Evolutionary conservation across 2,113 vertebrate genomes (phyloP), one percentile per base, ranked within the genome.

Genomic region (Pao palembangensis): DNA sequence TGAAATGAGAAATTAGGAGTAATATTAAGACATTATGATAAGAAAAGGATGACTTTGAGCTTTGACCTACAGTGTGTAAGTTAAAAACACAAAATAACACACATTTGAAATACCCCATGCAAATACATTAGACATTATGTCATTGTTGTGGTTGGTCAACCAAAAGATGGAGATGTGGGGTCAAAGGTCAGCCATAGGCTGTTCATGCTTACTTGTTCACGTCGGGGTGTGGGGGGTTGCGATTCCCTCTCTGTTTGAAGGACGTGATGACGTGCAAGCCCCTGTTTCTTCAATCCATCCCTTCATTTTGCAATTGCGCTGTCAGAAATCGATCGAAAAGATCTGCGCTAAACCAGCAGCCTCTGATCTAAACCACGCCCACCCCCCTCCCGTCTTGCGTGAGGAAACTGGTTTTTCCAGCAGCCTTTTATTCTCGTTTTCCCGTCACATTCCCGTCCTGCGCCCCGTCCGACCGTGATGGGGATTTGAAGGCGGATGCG

Each of bases 401-500:
- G n/a, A 6, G 15, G 15, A 16, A 13, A 47, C 44, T 47, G n/a
- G 44, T 1, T 49, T 49, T 49, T 49, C n/a, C n/a, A 49, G 47
- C 47, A 10, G 8, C 47, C 6, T n/a, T 8, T 8, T 49, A 6
- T 20, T 49, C 47, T 10, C 47, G 17, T 49, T 8, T 23, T 16
- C 20, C 34, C 41, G 16, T 69, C 61, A 62, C 71, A 43, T 71
- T n/a, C n/a, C n/a, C n/a, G n/a, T n/a, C n/a, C 38, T 49, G 57
- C 38, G 49, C 56, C 75, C 67, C 28, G 41, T 49, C 18, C 41
- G 5, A 55, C 14, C 72, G 75, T 18, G 4, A 85, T 82, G 82
- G 79, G 64, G 64, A 71, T 85, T 64, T 87, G 59, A 79, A 55
- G 19, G 38, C 44, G 44, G n/a, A n/a, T n/a, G 15, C n/a, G 44